A percentile compares a stretch with the other conserved stretches of the same genome.
Conservation (phyloP, 2,113 vertebrate species). For the Scytalopus superciliaris region DNA sequence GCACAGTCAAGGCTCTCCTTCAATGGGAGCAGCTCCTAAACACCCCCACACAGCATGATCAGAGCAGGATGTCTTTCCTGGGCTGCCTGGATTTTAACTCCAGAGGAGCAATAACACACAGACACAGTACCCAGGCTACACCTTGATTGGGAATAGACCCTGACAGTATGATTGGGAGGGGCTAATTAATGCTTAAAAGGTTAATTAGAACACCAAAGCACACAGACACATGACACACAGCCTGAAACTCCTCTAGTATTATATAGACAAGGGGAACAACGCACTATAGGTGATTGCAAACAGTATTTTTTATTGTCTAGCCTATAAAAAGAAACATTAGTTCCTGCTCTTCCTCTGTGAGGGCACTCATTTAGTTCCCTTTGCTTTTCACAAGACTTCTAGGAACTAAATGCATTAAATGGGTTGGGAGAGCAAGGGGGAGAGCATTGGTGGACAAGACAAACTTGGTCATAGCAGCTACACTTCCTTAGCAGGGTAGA, state of each 20-base stretch:
- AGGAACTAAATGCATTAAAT: neutral
- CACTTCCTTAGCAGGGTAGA: neutral
- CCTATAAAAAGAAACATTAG: neutral
- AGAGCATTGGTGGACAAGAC: neutral
- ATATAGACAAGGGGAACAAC: fast-evolving
- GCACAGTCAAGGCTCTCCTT: fast-evolving
- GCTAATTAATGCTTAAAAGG: neutral
- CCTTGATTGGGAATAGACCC: neutral
- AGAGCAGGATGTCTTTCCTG: neutral
- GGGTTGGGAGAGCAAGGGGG: neutral
- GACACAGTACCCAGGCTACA: neutral
- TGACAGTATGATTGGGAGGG: neutral
- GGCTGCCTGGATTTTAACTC: neutral
- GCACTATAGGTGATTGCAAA: neutral
- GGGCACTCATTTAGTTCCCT: neutral
- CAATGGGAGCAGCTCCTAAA: neutral
- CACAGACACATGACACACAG: neutral
- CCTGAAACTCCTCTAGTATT: neutral
- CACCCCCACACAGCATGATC: neutral
- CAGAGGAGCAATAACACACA: neutral
- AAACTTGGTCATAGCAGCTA: neutral
- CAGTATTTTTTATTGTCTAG: neutral
- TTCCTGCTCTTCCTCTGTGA: neutral
- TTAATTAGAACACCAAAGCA: neutral
- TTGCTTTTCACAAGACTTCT: neutral